These are phyloP conservation scores for Agonopterix arenella DNA, from an alignment of 2,888 invertebrate species.

Conservation along the genomic window DNA sequence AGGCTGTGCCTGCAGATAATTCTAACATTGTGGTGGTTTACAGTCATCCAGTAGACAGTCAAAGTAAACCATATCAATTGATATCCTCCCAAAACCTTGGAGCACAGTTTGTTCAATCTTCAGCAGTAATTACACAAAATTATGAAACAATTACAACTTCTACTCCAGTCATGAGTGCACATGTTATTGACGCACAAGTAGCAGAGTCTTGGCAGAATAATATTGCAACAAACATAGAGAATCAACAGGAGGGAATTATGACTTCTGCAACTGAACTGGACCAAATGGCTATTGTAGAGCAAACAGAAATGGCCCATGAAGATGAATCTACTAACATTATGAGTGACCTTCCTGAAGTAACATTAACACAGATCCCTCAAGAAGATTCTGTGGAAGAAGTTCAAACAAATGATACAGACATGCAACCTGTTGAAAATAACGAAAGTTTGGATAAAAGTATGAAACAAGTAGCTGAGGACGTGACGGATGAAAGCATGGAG, in stretches of 20 bases:
- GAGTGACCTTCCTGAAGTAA: conserved; percentile 35
- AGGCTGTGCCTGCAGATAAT: conserved; percentile 65
- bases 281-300: conserved; percentile 14
- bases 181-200: conserved; percentile 42
- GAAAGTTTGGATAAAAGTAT: conserved; percentile 10
- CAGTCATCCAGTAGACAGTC: conserved; percentile 76
- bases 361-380: conserved; percentile 19
- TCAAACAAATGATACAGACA: not conserved
- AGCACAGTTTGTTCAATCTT: conserved; percentile 55
- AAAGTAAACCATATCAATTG: conserved; percentile 73
- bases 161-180: conserved; percentile 66
- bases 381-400: conserved; percentile 8
- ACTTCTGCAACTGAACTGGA: conserved; percentile 21
- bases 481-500: conserved; percentile 7
- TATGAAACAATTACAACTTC: conserved; percentile 59
- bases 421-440: conserved; percentile 1
- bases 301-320: conserved; percentile 9
- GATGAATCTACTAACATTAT: conserved; percentile 13
- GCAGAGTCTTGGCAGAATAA: conserved; percentile 46
- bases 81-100: conserved; percentile 52
- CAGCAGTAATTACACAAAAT: conserved; percentile 60
- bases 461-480: conserved; percentile 13
- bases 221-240: conserved; percentile 19
- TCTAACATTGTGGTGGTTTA: conserved; percentile 81
- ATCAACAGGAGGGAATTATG: not conserved